Base-by-base conservation (phyloP, 1,140 invertebrate species). In the Calliphora vicina region DNA sequence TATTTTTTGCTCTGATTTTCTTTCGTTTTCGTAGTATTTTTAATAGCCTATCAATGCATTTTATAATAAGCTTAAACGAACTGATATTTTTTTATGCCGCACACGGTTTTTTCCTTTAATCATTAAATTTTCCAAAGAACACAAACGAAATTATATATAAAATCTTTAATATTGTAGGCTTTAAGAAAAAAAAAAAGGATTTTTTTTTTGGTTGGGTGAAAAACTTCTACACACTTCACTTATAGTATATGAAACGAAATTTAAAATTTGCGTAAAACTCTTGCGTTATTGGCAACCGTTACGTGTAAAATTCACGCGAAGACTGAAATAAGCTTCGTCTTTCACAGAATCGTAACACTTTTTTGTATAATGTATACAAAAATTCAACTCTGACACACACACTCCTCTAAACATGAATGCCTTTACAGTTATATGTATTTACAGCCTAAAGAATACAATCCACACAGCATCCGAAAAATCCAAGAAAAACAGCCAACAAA, bases 291-390 rank as follows among this genome's bases (percentile, higher is more conserved):
- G 9, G n/a, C 74, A 78, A 78, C 74, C 74, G 74, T 78, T 45
- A 78, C 74, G 74, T 78, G 74, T 78, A 78, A 6, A 78, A 78
- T 43, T 43, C 74, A 78, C 74, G 74, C 74, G 74, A 78, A 78
- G 74, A 78, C 74, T 78, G 13, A 78, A 25, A 43, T 43, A 9
- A 43, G n/a, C 42, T 78, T 67, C 61, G 61, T 67, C 35, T 43
- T 45, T 43, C 6, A 78, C 35, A 43, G 42, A 43, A 43, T 78
- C 74, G 74, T 78, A 78, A 78, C 35, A 43, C n/a, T 78, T 78
- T 78, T 23, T 78, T 29, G 10, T 13, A 50, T 50, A 50, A 50
- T n/a, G 17, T 50, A 50, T 29, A 71, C 35, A 35, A 35, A 35
- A 35, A 10, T 35, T 35, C 35, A 35, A 10, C 35, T 8, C 10